Conservation (phyloP, 2,113 vertebrate species). For the Gallinago paraguaiae region DNA sequence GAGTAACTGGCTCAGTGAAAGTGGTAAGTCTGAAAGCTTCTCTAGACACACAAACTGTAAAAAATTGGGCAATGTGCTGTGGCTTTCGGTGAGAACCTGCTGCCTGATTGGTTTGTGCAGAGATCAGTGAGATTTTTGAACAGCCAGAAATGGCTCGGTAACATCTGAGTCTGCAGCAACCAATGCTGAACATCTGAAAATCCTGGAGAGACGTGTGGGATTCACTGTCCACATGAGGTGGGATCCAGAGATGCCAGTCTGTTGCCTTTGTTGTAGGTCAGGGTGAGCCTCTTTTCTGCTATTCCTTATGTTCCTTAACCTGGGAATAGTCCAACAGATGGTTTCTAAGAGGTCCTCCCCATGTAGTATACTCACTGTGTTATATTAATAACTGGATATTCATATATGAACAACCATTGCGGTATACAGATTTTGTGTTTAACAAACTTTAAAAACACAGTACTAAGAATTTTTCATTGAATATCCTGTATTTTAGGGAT, state of each 20-base stretch:
- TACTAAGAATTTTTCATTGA: not conserved
- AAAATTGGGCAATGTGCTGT: not conserved
- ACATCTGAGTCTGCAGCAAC: not conserved
- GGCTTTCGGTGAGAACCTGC: not conserved
- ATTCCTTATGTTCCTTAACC: not conserved
- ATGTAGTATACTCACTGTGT: not conserved
- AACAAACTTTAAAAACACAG: not conserved
- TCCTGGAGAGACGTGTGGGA: not conserved
- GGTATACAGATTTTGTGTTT: not conserved
- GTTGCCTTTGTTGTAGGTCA: not conserved
- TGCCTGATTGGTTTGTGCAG: not conserved
- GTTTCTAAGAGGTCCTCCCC: not conserved
- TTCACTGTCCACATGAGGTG: not conserved
- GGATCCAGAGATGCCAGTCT: not conserved
- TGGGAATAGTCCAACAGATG: not conserved
- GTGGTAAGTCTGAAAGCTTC: not conserved
- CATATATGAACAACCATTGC: not conserved
- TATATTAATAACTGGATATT: not conserved
- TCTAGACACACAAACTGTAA: not conserved
- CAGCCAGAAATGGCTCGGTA: not conserved
- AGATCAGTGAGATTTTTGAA: not conserved
- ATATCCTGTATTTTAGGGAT: not conserved
- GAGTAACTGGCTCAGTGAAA: not conserved
- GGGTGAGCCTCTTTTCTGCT: not conserved
- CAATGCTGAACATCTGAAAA: not conserved